phyloP scores from a whole-genome alignment of 2,113 vertebrate species.

The Trematocara unimaculatum region DNA sequence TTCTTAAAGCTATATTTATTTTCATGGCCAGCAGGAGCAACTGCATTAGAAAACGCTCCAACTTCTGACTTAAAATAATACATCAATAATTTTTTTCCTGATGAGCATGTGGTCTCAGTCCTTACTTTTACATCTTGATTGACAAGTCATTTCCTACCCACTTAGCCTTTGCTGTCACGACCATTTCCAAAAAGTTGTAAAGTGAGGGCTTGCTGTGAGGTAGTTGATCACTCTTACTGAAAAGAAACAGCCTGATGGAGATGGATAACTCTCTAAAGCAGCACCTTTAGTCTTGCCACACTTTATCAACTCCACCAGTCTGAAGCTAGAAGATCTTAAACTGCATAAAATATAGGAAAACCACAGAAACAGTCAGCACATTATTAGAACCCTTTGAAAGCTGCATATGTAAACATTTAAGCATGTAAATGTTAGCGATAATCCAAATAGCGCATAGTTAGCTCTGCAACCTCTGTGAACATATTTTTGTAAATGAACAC shows the following conservation, averaged over 20 bases:
- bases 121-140: background rate
- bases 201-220: background rate
- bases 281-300: background rate
- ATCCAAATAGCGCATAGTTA: background rate
- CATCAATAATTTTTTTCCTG: background rate
- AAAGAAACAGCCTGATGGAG: background rate
- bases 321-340: background rate
- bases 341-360: background rate
- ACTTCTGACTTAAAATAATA: background rate
- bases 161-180: rapidly evolving
- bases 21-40: background rate
- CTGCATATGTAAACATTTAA: background rate
- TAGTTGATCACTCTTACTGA: background rate
- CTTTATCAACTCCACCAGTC: background rate
- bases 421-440: background rate
- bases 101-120: background rate
- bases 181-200: background rate
- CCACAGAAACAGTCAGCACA: background rate
- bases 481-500: background rate
- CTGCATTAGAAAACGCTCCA: background rate
- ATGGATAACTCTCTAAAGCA: background rate
- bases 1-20: background rate
- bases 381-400: background rate
- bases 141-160: background rate
- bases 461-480: background rate